Evolutionary conservation across 2,888 invertebrate genomes (phyloP), one percentile per base, ranked within the genome.

Genomic region (Pandemis heparana): DNA sequence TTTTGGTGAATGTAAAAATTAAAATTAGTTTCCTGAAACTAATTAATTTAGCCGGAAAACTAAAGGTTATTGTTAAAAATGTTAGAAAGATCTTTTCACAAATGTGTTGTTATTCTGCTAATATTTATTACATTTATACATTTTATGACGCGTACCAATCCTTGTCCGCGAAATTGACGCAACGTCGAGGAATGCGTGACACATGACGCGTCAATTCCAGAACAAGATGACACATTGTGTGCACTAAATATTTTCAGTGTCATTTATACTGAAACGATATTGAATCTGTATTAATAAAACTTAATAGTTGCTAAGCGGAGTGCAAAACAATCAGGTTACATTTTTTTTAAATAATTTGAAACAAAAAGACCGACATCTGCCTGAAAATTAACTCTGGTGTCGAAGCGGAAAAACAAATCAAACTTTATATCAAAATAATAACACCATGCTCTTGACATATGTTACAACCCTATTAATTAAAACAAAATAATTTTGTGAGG

Each of bases 201-300:
- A 61, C 14, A 23, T 64, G 64, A 64, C 48, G 64, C 32, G 64
- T 48, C 48, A 12, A 32, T n/a, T 64, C 43, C 64, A 32, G 32
- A n/a, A 14, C 32, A 48, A 64, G 43, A 8, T 48, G 64, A 71
- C 48, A 59, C 48, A 60, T 9, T 9, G 10, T 46, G 39, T 6
- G 5, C 64, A n/a, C n/a, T n/a, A 60, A 48, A 60, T 65, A 60
- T 59, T 71, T 65, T 71, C 71, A 71, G 56, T 48, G n/a, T 71
- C 32, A 64, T 16, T 32, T 43, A 39, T 56, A 39, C 48, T 61
- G 38, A 56, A 56, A 63, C 9, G 32, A n/a, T n/a, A n/a, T n/a
- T 14, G 12, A 5, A 12, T 41, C 18, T 18, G 9, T 53, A 53
- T 5, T 9, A 53, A 10, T 43, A 6, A 7, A 41, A 9, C 41